Base-by-base conservation (phyloP, 2,888 invertebrate species). In the Julus scanicus region DNA sequence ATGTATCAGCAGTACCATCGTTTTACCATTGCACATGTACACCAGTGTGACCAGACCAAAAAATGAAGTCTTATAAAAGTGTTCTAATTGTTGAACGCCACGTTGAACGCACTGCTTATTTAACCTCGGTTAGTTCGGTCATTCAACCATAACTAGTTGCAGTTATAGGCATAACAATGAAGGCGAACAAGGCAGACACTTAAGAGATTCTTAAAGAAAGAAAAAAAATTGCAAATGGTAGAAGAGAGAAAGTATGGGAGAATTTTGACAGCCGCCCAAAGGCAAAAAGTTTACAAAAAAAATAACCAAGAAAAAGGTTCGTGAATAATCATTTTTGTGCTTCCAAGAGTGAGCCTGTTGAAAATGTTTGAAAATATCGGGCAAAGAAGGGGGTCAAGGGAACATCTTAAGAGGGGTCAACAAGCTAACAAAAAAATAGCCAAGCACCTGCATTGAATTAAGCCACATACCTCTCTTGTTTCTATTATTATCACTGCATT, bases 351-450 rank as follows among this genome's bases (percentile, higher is more conserved):
- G n/a, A 48, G 84, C 44, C 40, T 84, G 48, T 17, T 13, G 44
- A 84, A 84, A 84, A 84, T 84, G 48, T 84, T n/a, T n/a, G n/a
- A n/a, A n/a, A n/a, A n/a, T n/a, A n/a, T n/a, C 84, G 84, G 84
- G 84, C 40, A 84, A 40, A 84, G 48, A 84, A 84, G 84, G 44
- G 48, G 84, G 84, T 84, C 84, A 84, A 84, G 84, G 84, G 84
- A 84, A 84, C 40, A 71, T 71, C 71, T 29, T 71, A 29, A n/a
- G 20, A 71, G 71, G 71, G 71, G 71, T 29, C 71, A 71, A 71
- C 29, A 71, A 20, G 71, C 20, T 20, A 20, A 71, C n/a, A n/a
- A n/a, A n/a, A 71, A 71, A 71, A 29, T 71, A 71, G 20, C 71
- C 29, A 71, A 20, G 71, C 71, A 71, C 71, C 71, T 71, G 71